Conservation (phyloP, 2,113 vertebrate species). For the Hemibagrus wyckioides region DNA sequence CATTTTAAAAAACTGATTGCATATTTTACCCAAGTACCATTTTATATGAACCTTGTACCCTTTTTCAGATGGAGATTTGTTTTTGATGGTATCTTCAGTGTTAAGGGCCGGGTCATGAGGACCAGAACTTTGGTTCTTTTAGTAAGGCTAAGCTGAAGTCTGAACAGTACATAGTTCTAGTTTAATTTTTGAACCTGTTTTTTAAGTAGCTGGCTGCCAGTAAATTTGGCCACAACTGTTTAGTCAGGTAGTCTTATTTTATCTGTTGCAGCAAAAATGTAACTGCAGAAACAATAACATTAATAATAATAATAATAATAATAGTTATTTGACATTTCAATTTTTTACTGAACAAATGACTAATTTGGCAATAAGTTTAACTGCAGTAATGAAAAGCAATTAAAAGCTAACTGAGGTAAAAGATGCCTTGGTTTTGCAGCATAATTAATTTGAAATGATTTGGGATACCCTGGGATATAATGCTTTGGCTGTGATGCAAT, state of each 20-base stretch:
- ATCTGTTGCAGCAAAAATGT: background rate
- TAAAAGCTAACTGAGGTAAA: background rate
- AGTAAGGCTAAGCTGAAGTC: background rate
- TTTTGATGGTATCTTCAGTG: background rate
- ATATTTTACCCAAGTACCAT: background rate
- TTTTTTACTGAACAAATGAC: background rate
- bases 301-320: background rate
- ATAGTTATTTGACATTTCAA: background rate
- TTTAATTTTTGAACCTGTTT: background rate
- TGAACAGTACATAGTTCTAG: background rate
- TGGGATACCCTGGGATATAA: background rate
- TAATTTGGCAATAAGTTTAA: background rate
- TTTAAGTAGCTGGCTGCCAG: background rate
- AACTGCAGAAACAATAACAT: background rate
- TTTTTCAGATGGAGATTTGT: background rate
- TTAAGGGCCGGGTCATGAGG: background rate
- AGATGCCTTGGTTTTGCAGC: background rate
- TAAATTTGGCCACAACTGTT: constrained; percentile 23
- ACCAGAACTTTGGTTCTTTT: background rate
- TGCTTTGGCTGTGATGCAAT: background rate
- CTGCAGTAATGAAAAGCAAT: background rate
- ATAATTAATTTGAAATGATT: background rate
- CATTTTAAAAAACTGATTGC: background rate
- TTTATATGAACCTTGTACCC: background rate
- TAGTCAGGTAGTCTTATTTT: background rate